These are phyloP conservation scores for Agapornis canus DNA, from an alignment of 2,797 vertebrate genomes.

Conservation along the genomic window DNA sequence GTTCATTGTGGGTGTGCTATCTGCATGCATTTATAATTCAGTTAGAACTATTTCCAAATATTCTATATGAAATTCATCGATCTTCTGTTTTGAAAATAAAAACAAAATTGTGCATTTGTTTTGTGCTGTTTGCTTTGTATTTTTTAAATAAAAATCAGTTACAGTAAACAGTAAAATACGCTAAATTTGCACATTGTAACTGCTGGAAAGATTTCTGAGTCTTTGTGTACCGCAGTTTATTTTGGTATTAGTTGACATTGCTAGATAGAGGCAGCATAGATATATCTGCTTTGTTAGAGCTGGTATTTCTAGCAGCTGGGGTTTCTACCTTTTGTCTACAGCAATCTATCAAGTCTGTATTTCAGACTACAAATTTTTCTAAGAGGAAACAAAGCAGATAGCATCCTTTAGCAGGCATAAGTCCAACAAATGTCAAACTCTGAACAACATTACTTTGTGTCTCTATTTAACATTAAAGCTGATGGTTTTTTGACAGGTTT, in stretches of 20 bases:
- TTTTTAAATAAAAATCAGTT: background rate
- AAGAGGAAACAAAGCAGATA: conserved; percentile 84
- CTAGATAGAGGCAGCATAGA: conserved; percentile 25
- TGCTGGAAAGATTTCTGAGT: conserved; percentile 15
- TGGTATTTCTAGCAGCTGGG: conserved; percentile 27
- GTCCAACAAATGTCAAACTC: conserved; percentile 85
- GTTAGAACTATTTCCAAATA: background rate
- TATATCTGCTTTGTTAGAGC: conserved; percentile 38
- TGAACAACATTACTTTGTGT: conserved; percentile 83
- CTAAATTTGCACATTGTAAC: background rate
- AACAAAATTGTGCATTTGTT: background rate
- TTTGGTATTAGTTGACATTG: conserved; percentile 30
- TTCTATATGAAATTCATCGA: background rate
- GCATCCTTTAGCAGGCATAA: conserved; percentile 79
- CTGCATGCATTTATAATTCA: background rate
- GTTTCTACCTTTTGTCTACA: conserved; percentile 55
- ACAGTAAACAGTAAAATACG: background rate
- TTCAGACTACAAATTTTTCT: conserved; percentile 76
- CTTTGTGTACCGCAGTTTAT: conserved; percentile 30
- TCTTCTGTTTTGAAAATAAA: conserved; percentile 10
- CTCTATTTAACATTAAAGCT: conserved; percentile 89
- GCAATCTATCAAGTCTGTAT: conserved; percentile 13
- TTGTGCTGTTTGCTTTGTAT: background rate
- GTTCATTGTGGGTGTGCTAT: background rate
- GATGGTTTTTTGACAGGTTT: conserved; percentile 94